These are phyloP conservation scores for Harpegnathos saltator DNA, from an alignment of 1,140 invertebrate species.

Conservation along the genomic window DNA sequence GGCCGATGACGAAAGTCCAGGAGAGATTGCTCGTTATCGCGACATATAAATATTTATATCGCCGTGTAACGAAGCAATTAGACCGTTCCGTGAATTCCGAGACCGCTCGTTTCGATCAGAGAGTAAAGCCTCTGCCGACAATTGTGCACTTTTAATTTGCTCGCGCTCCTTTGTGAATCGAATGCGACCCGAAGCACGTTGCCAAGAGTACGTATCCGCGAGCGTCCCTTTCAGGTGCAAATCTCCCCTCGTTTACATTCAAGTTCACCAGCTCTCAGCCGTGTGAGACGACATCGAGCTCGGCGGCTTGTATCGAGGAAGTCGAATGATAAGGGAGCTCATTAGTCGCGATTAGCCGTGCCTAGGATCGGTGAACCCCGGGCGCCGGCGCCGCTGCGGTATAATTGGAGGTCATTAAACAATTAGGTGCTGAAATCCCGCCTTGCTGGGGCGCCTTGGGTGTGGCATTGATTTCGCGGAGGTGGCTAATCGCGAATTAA, in stretches of 20 bases:
- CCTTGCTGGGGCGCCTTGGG: conserved; percentile 54
- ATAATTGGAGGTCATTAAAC: conserved; percentile 66
- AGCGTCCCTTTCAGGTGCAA: conserved; percentile 5
- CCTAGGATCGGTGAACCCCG: conserved; percentile 19
- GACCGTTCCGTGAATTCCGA: neutral
- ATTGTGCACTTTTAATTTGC: neutral
- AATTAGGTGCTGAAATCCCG: conserved; percentile 60
- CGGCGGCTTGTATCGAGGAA: conserved; percentile 36
- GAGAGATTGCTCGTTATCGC: neutral
- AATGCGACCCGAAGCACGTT: neutral
- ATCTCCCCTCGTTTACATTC: conserved; percentile 10
- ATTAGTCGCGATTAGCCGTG: conserved; percentile 50
- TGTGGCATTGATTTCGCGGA: conserved; percentile 65
- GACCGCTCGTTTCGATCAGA: neutral
- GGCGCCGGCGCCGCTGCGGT: no score
- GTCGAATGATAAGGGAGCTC: conserved; percentile 19
- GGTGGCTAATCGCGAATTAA: conserved; percentile 65
- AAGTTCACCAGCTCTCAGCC: neutral
- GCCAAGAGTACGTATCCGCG: neutral
- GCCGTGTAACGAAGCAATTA: neutral
- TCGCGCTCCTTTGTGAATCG: neutral
- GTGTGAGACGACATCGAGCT: conserved; percentile 16
- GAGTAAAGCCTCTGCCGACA: neutral
- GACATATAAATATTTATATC: neutral
- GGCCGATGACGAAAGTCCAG: neutral